Conservation (phyloP, 2,797 vertebrate genomes). For the Perodicticus potto region DNA sequence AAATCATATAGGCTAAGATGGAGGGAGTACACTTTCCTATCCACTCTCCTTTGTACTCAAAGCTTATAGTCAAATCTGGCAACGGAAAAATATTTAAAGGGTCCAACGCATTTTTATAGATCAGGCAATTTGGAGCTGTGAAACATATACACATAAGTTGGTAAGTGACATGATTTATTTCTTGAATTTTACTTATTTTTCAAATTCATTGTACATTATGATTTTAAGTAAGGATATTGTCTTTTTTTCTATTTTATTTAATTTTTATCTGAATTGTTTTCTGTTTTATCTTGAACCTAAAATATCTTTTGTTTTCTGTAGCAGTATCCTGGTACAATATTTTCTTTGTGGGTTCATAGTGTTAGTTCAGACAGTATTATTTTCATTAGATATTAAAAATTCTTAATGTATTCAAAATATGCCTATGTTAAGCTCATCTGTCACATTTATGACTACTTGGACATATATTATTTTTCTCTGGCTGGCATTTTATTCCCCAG, state of each 20-base stretch:
- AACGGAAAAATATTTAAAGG: background rate
- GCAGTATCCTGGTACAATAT: background rate
- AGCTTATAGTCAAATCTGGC: background rate
- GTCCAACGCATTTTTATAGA: background rate
- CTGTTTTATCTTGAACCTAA: background rate
- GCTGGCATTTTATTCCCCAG: slow-evolving; percentile 42
- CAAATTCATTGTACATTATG: background rate
- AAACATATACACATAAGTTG: background rate
- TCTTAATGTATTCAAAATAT: background rate
- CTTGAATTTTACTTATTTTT: slow-evolving; percentile 40
- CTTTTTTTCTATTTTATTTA: background rate
- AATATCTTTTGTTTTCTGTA: background rate
- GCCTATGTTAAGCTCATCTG: background rate
- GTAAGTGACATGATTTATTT: background rate
- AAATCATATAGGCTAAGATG: background rate
- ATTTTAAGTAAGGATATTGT: background rate
- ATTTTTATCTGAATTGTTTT: slow-evolving; percentile 17
- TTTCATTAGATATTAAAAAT: background rate
- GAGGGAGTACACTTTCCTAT: background rate
- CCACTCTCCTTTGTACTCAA: background rate
- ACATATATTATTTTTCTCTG: background rate
- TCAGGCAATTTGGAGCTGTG: background rate
- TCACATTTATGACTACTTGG: background rate
- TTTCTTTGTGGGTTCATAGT: background rate
- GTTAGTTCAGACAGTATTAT: background rate